Evolutionary conservation across 2,113 vertebrate species (phyloP), one percentile per base, ranked within the genome.

Genomic region (Gasterosteus aculeatus): DNA sequence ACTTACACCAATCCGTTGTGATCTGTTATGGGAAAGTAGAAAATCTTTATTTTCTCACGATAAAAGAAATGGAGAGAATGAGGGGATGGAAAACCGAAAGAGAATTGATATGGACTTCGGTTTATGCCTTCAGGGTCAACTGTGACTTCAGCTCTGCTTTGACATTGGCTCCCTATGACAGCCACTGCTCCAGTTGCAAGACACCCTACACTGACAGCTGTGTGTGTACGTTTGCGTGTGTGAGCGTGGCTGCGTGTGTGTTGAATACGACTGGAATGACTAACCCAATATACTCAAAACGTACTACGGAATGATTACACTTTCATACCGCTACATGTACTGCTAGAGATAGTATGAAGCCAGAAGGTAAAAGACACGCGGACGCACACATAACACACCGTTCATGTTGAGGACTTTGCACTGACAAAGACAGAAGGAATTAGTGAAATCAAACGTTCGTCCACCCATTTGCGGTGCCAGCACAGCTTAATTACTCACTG

Each of bases 401-500:
- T 53, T 29, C 53, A 41, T 42, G 59, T 62, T 83, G 83, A 81
- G 47, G 65, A 69, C 59, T 87, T 82, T 77, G 62, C 66, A 76
- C 66, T 67, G 60, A 65, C 69, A 80, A 72, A 90, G 57, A 66
- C 60, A 78, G 70, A 69, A 64, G 64, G 81, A 83, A 71, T 91
- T 68, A 76, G 84, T 53, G 11, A 63, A 83, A 81, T 78, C 59
- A 81, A 79, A 80, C 49, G 12, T 87, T 81, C 82, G 83, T 85
- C 80, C 69, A 69, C 22, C 51, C 81, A 44, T 83, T 74, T 64
- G 78, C 54, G 51, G 53, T 44, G 71, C 74, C 83, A 88, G 82
- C 57, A 3, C 75, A 81, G 75, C 87, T 88, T 89, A 91, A 89
- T 90, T 85, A 86, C 79, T 87, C 79, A 56, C 71, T 15, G 82